Evolutionary conservation across 2,797 vertebrate genomes (phyloP), one percentile per base, ranked within the genome.

Genomic region (Sebastes alutus): DNA sequence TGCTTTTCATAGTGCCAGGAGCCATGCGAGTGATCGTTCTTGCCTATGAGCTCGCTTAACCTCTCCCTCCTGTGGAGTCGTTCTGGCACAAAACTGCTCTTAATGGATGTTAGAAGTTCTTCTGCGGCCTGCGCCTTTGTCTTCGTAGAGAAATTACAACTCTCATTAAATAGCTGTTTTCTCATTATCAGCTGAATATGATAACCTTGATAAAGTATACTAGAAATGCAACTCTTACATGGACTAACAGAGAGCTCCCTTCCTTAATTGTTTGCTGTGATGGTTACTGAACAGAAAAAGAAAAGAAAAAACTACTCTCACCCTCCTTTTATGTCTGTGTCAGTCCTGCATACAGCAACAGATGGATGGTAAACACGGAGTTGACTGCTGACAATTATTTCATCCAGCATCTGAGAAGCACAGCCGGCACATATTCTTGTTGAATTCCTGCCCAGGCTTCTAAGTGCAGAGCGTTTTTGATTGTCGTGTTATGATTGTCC

Each of bases 11-110:
- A 7, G 20, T 61, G 78, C 77, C 55, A 72, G 72, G 76, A 88
- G 87, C 75, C 61, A 56, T 61, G 67, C 29, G 32, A 80, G 62
- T 69, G 83, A 87, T 89, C 87, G 77, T 80, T 84, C 70, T 85
- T 80, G 72, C 75, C 78, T 78, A 22, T 80, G 80, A 79, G 79
- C 79, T 87, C 78, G 86, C 76, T 88, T 89, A 88, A 83, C 83
- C 77, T 84, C 69, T 68, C 72, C 81, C 81, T 85, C 83, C 87
- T 13, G 72, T 38, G 33, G 77, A 83, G 84, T 65, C 61, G 63
- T 20, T 84, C 74, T 60, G 30, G 27, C 60, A 67, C 61, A 60
- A 71, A 81, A 72, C 71, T 84, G 72, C 59, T 76, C 30, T 46
- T 81, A 87, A 88, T 87, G 52, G 64, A 72, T 75, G 74, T 66